Conservation (phyloP, 2,888 invertebrate genomes). For the Stegophylla sp. region DNA sequence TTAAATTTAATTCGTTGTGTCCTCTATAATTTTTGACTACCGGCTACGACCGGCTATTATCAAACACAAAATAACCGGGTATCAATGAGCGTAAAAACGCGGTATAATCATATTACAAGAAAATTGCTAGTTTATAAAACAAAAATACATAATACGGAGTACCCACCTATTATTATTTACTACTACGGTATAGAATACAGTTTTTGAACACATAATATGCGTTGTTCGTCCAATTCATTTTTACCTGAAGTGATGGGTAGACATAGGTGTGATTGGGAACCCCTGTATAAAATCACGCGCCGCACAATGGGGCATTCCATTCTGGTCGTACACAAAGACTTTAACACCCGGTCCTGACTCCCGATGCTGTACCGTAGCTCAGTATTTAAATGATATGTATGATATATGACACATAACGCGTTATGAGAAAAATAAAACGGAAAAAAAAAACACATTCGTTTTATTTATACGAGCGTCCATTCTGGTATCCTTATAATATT, state of each 20-base stretch:
- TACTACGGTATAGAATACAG: too few relatives aligned
- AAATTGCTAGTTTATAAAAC: slow-evolving; percentile 39
- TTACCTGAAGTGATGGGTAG: neutral
- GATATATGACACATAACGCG: slow-evolving; percentile 57
- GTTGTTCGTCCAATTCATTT: neutral
- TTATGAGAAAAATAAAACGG: slow-evolving; percentile 49
- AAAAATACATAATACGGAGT: slow-evolving; percentile 7
- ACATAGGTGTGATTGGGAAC: slow-evolving; percentile 8
- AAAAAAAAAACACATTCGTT: slow-evolving; percentile 49
- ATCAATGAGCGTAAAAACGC: slow-evolving; percentile 37
- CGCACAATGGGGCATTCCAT: slow-evolving; percentile 56
- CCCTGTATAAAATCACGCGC: slow-evolving; percentile 42
- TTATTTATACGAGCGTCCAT: slow-evolving; percentile 41
- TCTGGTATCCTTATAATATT: slow-evolving; percentile 43
- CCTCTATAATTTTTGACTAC: slow-evolving; percentile 38
- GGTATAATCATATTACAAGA: slow-evolving; percentile 41
- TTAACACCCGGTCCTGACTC: slow-evolving; percentile 58
- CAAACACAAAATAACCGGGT: slow-evolving; percentile 25
- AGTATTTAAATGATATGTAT: slow-evolving; percentile 58
- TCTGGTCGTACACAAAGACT: slow-evolving; percentile 53
- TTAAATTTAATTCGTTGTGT: neutral
- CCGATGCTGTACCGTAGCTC: slow-evolving; percentile 35
- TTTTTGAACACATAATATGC: slow-evolving; percentile 9
- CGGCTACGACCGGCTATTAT: slow-evolving; percentile 16
- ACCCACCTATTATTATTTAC: slow-evolving; percentile 33